Base-by-base conservation (phyloP, 2,113 vertebrate species). In the Eptesicus fuscus region DNA sequence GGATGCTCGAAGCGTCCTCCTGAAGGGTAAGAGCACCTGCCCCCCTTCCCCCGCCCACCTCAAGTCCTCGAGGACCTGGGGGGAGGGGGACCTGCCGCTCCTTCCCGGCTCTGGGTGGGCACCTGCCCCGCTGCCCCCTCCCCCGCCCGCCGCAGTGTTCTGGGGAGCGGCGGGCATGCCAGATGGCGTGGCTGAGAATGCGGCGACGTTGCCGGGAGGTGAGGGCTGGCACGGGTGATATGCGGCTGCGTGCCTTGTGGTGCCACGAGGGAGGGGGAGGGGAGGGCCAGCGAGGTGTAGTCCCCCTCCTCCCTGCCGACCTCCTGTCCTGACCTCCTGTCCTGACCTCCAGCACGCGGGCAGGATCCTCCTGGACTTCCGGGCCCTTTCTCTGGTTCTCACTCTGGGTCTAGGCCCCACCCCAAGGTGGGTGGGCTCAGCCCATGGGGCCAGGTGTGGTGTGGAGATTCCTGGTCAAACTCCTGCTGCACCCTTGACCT, bases 181-280 rank as follows among this genome's bases (percentile, higher is more conserved):
- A 97, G 97, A 97, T 97, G 97, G 97, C 93, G 95, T 95, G 97
- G 97, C 96, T 96, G 96, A 76, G 96, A 96, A 97, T 95, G 97
- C 95, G 94, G 97, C 96, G 96, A 95, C 95, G 97, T 96, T 96
- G 96, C 96, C 95, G 97, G 97, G 97, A 97, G 97, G 97, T 97
- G 96, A 97, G 97, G 97, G 97, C 97, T 97, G 97, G 96, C 96
- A 94, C 94, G 96, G 92, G 97, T 77, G 95, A 88, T 61, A 82
- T 90, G 96, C 96, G 96, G 96, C 96, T 96, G 96, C 95, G 96
- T 96, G 97, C 96, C 97, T 94, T 51, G 97, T 93, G 97, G 96
- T 97, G 96, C 97, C 96, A 96, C 78, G 1, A 49, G 95, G 96
- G 91, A 67, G 94, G 97, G 95, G 97, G 83, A 77, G 47, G 80